A percentile compares a stretch with the other conserved stretches of the same genome.
Conservation (phyloP, 23 tunicate genomes). For the Aplidium turbinatum region DNA sequence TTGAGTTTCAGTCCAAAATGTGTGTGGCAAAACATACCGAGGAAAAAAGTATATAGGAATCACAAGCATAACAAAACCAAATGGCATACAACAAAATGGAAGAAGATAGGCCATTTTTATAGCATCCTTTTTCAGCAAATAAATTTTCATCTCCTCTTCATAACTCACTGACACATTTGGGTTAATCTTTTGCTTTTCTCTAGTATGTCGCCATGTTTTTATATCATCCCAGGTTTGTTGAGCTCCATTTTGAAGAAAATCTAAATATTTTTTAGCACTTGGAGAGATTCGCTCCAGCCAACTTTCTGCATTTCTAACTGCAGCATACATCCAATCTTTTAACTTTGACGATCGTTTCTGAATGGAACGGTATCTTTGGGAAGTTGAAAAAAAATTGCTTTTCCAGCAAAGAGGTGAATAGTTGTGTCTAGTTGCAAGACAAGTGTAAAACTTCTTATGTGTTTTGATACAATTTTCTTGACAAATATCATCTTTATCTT, state of each 20-base stretch:
- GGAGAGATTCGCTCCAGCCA: constrained; percentile 23
- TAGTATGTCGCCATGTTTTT: constrained; percentile 1
- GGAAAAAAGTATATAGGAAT: constrained; percentile 28
- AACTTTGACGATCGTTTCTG: too few species aligned
- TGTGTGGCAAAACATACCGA: constrained; percentile 29
- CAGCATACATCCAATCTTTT: neutral
- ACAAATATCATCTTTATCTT: too few species aligned
- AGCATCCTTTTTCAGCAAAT: constrained; percentile 8
- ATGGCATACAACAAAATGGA: constrained; percentile 20
- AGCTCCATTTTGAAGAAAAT: neutral
- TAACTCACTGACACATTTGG: constrained; percentile 25
- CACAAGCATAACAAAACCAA: constrained; percentile 14
- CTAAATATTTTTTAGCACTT: neutral
- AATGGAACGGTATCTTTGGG: too few species aligned
- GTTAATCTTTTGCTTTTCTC: constrained; percentile 3
- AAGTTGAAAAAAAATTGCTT: too few species aligned
- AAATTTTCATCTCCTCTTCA: constrained; percentile 17
- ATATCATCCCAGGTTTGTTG: neutral
- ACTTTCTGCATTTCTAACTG: neutral
- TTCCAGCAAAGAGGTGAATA: too few species aligned
- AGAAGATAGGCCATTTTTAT: constrained; percentile 12
- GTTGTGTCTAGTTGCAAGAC: too few species aligned
- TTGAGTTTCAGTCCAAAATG: constrained; percentile 23
- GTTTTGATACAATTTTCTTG: too few species aligned
- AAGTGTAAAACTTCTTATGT: too few species aligned